Conservation (phyloP, 2,888 invertebrate species). For the Conus canariensis region DNA sequence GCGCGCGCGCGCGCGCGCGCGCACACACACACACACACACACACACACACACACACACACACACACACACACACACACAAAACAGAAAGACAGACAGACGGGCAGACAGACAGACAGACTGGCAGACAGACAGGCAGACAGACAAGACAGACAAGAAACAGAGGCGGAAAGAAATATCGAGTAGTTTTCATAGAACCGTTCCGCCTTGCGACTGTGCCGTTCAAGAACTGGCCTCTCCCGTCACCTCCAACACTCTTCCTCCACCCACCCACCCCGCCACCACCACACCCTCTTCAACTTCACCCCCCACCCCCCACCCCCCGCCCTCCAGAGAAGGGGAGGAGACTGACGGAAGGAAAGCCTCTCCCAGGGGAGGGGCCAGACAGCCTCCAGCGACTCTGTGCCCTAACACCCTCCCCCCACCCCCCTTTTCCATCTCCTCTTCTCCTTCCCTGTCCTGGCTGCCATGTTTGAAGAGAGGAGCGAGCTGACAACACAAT, state of each 20-base stretch:
- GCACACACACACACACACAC: too few species aligned
- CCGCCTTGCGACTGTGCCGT: too few species aligned
- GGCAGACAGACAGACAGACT: too few species aligned
- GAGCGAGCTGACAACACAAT: slow-evolving; percentile 26
- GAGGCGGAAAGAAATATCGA: too few species aligned
- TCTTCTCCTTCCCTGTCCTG: not conserved
- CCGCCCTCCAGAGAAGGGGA: not conserved
- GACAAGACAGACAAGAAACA: too few species aligned
- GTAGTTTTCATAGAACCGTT: too few species aligned
- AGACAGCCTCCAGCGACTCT: not conserved
- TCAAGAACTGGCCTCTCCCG: not conserved
- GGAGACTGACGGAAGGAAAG: slow-evolving; percentile 14
- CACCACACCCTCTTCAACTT: not conserved
- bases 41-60: too few species aligned
- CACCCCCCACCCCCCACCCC: not conserved
- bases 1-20: too few species aligned
- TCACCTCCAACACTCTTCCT: not conserved
- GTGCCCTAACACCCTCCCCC: not conserved
- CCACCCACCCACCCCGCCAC: not conserved
- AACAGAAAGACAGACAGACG: too few species aligned
- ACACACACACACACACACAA: too few species aligned
- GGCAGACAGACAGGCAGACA: too few species aligned
- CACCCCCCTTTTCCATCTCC: not conserved
- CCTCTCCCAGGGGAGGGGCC: slow-evolving; percentile 11
- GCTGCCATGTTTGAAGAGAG: not conserved